Conservation (phyloP, 2,113 vertebrate species). For the Sarotherodon lohbergeri region DNA sequence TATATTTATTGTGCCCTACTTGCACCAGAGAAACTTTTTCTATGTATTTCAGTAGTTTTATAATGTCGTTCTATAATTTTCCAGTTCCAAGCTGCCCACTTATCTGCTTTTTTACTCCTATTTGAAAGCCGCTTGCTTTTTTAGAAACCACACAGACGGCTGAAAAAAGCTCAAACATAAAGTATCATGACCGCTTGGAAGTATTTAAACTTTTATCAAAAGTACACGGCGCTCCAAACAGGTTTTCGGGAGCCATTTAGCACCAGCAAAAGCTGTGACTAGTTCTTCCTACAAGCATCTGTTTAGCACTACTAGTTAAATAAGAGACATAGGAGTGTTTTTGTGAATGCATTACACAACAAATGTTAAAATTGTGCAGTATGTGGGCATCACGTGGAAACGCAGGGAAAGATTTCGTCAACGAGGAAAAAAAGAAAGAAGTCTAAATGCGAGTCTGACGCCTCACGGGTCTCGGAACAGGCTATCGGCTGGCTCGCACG, state of each 20-base stretch:
- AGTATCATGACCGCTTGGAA: constrained; percentile 8
- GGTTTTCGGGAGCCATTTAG: not conserved
- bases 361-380: constrained; percentile 3
- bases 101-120: constrained; percentile 1
- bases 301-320: constrained; percentile 24
- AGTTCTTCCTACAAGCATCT: constrained; percentile 59
- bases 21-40: not conserved
- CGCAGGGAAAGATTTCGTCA: not conserved
- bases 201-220: constrained; percentile 29
- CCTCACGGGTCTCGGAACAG: constrained; percentile 7
- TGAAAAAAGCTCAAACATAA: not conserved
- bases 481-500: constrained; percentile 17
- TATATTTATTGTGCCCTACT: not conserved
- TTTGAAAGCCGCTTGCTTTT: not conserved
- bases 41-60: not conserved
- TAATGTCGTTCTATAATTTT: not conserved
- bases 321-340: not conserved
- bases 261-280: constrained; percentile 21
- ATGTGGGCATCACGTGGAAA: constrained; percentile 15
- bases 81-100: not conserved
- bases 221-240: not conserved
- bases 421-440: not conserved
- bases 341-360: constrained; percentile 22
- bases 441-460: not conserved
- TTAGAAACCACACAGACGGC: constrained; percentile 32